These are phyloP conservation scores for Rhopalosiphum nymphaeae DNA, from an alignment of 2,888 invertebrate genomes.

Conservation along the genomic window DNA sequence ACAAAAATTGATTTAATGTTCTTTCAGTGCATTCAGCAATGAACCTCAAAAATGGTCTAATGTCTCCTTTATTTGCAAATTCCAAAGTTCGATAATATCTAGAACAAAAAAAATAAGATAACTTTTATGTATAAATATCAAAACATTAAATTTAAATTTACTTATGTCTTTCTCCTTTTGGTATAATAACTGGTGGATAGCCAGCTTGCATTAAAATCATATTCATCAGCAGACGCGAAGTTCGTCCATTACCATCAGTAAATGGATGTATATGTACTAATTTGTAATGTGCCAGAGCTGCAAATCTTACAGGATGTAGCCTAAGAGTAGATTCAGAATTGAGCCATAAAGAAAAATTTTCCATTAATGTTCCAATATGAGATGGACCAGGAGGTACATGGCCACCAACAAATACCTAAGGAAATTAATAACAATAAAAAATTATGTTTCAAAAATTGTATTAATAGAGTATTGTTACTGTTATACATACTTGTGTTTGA, in stretches of 20 bases:
- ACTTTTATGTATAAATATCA: neutral
- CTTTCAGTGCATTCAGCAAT: conserved; percentile 93
- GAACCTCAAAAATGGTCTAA: conserved; percentile 95
- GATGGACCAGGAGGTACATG: conserved; percentile 92
- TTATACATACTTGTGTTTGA: conserved; percentile 80
- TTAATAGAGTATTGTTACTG: neutral
- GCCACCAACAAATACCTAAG: conserved; percentile 83
- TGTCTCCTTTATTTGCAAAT: conserved; percentile 93
- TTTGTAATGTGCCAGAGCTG: conserved; percentile 96
- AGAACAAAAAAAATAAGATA: conserved; percentile 46
- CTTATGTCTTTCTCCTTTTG: conserved; percentile 82
- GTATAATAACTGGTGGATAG: conserved; percentile 94
- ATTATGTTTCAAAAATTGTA: neutral
- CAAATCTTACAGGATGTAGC: conserved; percentile 92
- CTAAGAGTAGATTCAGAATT: conserved; percentile 88
- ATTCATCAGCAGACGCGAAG: conserved; percentile 95
- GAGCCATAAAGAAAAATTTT: conserved; percentile 91
- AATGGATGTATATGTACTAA: conserved; percentile 98
- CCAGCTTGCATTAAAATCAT: conserved; percentile 94
- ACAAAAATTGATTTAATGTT: conserved; percentile 87
- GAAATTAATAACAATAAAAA: neutral
- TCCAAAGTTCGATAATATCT: conserved; percentile 91
- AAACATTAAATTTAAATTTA: conserved; percentile 67
- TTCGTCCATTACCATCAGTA: conserved; percentile 95
- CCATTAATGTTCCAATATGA: conserved; percentile 85